Base-by-base conservation (phyloP, 2,888 invertebrate genomes). In the Entomobrya proxima region DNA sequence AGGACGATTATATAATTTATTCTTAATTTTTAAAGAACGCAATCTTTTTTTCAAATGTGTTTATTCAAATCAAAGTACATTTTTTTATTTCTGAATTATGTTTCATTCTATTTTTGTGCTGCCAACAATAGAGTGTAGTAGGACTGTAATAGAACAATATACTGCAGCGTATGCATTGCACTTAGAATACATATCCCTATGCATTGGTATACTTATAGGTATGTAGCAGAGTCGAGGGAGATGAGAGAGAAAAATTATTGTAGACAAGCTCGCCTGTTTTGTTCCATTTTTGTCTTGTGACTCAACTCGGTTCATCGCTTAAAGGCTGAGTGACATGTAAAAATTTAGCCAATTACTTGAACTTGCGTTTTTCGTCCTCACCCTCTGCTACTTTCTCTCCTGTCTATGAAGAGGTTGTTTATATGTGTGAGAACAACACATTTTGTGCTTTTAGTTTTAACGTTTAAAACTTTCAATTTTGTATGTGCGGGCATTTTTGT, bases 331-430 rank as follows among this genome's bases (percentile, higher is more conserved):
- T 85, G 85, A 85, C 87, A 85, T 83, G 79, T 86, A 86, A 85
- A 87, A 87, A 87, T 86, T 87, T 86, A 67, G 86, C 84, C 86
- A 88, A 86, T 88, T 88, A 86, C 78, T 81, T 74, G 21, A 81
- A 74, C 74, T 74, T 32, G 13, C 32, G 30, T 15, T 7, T 64
- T 52, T 13, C 61, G 61, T 61, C 30, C 32, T 15, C 32, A 7
- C 32, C 32, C 32, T 61, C 4, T 1, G n/a, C 21, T 18, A 18
- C 52, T 52, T 61, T 15, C 55, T 55, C 32, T 30, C 4, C 18
- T 64, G 2, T 47, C n/a, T 83, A 55, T 76, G 76, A 69, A 83
- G 76, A 52, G 67, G 52, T 69, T 83, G 77, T 76, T 52, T 83
- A 24, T 44, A 7, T 69, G 55, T 82, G 76, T 64, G 76, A 37